A percentile compares a stretch with the other conserved stretches of the same genome.
These are phyloP conservation scores for Catharus minimus DNA, from an alignment of 2,113 vertebrate species.

Conservation along the genomic window DNA sequence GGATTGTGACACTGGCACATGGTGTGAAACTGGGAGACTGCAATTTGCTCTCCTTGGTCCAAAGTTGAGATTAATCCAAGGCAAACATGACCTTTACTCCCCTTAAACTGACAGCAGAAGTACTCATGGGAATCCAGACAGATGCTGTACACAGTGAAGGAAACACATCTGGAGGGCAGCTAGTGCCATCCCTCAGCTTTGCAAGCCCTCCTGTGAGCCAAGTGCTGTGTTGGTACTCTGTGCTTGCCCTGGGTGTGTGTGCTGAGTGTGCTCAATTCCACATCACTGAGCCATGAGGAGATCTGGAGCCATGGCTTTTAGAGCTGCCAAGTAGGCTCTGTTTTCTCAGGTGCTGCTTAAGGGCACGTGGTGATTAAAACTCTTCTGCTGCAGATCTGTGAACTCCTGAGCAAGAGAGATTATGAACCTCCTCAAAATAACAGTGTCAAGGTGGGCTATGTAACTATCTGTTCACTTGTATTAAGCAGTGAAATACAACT, in stretches of 20 bases:
- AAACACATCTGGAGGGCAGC: neutral
- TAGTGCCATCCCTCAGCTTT: neutral
- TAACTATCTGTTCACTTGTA: neutral
- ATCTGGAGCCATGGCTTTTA: neutral
- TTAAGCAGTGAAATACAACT: neutral
- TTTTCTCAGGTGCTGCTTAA: conserved; percentile 13
- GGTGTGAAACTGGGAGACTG: neutral
- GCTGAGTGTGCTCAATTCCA: neutral
- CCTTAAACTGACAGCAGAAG: neutral
- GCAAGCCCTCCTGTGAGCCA: neutral
- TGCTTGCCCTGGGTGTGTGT: neutral
- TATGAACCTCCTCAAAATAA: neutral
- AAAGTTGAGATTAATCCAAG: neutral
- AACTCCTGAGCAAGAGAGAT: neutral
- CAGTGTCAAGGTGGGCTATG: neutral
- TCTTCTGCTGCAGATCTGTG: neutral
- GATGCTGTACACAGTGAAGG: neutral
- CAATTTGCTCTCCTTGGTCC: neutral
- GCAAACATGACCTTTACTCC: neutral
- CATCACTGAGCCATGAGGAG: neutral
- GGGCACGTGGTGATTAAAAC: neutral
- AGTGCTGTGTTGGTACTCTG: rapidly evolving
- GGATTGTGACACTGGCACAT: neutral
- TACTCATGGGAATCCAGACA: neutral
- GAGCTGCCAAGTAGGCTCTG: neutral